phyloP scores from a whole-genome alignment of 2,888 invertebrate genomes.

The Ochropacha duplaris region DNA sequence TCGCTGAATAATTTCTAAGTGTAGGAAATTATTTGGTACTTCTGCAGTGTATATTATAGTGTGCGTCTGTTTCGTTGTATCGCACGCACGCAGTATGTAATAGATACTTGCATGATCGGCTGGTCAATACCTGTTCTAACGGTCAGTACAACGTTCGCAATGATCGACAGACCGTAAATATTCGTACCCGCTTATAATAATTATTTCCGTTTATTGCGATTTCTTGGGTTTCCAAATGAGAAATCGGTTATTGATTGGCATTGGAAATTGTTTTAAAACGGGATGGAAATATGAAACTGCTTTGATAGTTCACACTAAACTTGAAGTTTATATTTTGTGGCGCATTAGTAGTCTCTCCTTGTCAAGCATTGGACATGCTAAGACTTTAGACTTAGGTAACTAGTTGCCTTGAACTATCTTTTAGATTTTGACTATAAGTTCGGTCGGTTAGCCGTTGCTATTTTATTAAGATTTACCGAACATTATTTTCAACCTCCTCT shows the following conservation, averaged over 20 bases:
- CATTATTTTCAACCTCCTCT: too few relatives aligned
- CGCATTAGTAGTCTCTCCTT: not conserved
- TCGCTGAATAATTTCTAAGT: not conserved
- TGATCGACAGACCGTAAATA: conserved; percentile 54
- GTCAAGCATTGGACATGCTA: not conserved
- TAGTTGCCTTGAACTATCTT: too few relatives aligned
- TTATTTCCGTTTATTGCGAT: conserved; percentile 47
- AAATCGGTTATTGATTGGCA: conserved; percentile 2
- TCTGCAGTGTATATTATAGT: not conserved
- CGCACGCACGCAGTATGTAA: conserved; percentile 14
- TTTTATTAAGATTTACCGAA: too few relatives aligned
- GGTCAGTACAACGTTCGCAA: conserved; percentile 53
- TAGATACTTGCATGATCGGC: conserved; percentile 21
- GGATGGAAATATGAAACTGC: too few relatives aligned
- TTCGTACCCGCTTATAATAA: conserved; percentile 40
- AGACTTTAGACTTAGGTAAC: too few relatives aligned
- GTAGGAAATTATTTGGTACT: not conserved
- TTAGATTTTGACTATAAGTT: too few relatives aligned
- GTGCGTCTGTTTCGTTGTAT: conserved; percentile 4
- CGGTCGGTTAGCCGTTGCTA: too few relatives aligned
- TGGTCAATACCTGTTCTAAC: conserved; percentile 16
- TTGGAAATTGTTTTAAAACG: too few relatives aligned
- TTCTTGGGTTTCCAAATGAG: conserved; percentile 23
- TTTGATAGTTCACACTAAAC: too few relatives aligned
- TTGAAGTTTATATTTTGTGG: not conserved